These are phyloP conservation scores for Pseudochirops cupreus DNA, from an alignment of 2,797 vertebrate species.

Conservation along the genomic window DNA sequence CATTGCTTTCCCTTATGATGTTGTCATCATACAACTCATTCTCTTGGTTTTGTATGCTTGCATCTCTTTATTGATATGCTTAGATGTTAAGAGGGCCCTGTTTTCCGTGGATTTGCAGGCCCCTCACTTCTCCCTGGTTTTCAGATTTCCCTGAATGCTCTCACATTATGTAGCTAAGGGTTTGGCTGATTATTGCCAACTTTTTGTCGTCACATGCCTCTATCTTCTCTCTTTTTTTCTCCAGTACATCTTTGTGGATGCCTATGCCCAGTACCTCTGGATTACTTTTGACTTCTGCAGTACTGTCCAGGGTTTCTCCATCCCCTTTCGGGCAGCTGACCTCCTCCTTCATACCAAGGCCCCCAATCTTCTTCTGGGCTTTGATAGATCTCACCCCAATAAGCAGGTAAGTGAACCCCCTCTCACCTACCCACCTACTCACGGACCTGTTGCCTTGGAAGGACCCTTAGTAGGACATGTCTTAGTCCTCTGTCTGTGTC, in stretches of 20 bases:
- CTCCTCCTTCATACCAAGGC: slow-evolving; percentile 92
- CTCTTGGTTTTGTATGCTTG: neutral
- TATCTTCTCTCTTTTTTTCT: neutral
- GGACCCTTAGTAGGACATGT: neutral
- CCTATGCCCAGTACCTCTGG: slow-evolving; percentile 94
- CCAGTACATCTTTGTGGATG: slow-evolving; percentile 97
- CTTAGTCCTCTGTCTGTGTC: neutral
- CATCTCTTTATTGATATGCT: neutral
- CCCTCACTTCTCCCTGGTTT: neutral
- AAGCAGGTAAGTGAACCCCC: slow-evolving; percentile 89
- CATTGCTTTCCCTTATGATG: neutral
- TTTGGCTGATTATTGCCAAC: neutral
- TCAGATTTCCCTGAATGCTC: fast-evolving
- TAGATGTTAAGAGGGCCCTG: neutral
- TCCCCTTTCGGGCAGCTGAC: slow-evolving; percentile 95
- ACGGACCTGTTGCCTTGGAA: neutral
- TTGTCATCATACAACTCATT: neutral
- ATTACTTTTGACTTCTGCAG: slow-evolving; percentile 96
- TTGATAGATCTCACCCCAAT: slow-evolving; percentile 94
- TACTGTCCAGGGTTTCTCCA: slow-evolving; percentile 90
- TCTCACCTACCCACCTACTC: neutral
- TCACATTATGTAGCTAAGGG: fast-evolving
- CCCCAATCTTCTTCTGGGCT: slow-evolving; percentile 93
- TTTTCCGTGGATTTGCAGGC: neutral
- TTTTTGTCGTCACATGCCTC: neutral